Percentiles rank a stretch among this genome's conserved stretches.
These are phyloP conservation scores for Phycodurus eques DNA, from an alignment of 2,113 vertebrate genomes.

Conservation along the genomic window DNA sequence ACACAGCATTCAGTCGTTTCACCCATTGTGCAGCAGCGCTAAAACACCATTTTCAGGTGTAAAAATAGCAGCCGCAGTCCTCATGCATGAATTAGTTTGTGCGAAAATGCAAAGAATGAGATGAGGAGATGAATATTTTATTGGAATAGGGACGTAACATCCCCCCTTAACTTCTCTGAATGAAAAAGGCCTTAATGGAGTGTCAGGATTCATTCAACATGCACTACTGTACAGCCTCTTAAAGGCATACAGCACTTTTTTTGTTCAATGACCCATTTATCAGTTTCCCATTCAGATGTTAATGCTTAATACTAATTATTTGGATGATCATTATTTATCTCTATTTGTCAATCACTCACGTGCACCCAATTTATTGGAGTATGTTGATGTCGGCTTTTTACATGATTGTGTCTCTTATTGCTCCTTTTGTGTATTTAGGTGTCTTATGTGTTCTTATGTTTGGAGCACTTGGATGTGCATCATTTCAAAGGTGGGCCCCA, in stretches of 20 bases:
- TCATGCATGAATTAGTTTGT: conserved; percentile 19
- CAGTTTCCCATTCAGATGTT: background rate
- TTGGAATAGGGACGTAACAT: conserved; percentile 23
- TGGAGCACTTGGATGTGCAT: background rate
- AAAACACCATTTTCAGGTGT: conserved; percentile 10
- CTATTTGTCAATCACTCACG: background rate
- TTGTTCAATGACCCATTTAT: background rate
- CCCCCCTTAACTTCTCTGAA: conserved; percentile 19
- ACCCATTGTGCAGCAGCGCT: conserved; percentile 13
- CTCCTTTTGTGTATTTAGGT: background rate
- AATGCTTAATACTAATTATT: background rate
- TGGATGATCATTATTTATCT: background rate
- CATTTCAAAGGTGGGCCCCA: background rate
- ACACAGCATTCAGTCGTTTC: conserved; percentile 5
- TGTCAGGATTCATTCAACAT: conserved; percentile 14
- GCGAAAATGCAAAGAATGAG: conserved; percentile 8
- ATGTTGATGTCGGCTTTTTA: background rate
- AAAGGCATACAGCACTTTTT: background rate
- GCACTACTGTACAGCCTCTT: conserved; percentile 13
- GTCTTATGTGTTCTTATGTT: background rate
- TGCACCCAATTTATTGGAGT: background rate
- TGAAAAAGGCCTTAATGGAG: conserved; percentile 24
- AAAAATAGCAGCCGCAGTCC: conserved; percentile 26
- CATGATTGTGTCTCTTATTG: background rate
- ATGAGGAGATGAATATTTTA: conserved; percentile 1